Conservation (phyloP, 2,797 vertebrate genomes). For the Acridotheres tristis region DNA sequence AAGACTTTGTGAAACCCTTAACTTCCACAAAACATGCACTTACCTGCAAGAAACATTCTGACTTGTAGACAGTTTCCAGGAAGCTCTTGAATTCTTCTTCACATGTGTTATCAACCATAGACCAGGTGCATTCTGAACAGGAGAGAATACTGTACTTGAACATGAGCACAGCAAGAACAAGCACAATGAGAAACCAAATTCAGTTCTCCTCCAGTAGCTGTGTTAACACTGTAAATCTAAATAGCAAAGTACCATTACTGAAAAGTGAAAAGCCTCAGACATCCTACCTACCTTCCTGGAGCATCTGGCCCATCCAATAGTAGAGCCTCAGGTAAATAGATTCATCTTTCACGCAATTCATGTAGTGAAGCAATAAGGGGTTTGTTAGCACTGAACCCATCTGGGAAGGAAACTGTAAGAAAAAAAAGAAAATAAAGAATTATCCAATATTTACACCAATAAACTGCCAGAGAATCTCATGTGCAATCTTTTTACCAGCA, state of each 20-base stretch:
- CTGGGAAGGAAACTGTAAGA: conserved; percentile 88
- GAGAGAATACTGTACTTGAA: conserved; percentile 23
- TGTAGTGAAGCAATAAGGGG: conserved; percentile 87
- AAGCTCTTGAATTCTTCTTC: conserved; percentile 82
- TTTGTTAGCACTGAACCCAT: conserved; percentile 91
- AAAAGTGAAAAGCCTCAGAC: not conserved
- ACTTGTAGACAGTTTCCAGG: conserved; percentile 80
- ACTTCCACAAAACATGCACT: conserved; percentile 5
- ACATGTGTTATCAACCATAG: conserved; percentile 73
- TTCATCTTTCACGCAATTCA: conserved; percentile 90
- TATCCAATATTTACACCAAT: not conserved
- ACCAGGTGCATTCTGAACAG: conserved; percentile 85
- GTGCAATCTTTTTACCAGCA: not conserved
- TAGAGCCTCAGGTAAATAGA: conserved; percentile 88
- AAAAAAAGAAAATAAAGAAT: not conserved
- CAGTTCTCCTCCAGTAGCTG: not conserved
- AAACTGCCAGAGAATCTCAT: not conserved
- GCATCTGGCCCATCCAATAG: conserved; percentile 88
- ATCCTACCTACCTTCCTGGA: conserved; percentile 88
- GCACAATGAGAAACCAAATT: not conserved
- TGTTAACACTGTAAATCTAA: not conserved
- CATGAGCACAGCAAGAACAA: not conserved
- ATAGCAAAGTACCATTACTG: not conserved
- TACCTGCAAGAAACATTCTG: conserved; percentile 92
- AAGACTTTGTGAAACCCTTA: not conserved